Base-by-base conservation (phyloP, 2,113 vertebrate genomes). In the Bostrychus sinensis region DNA sequence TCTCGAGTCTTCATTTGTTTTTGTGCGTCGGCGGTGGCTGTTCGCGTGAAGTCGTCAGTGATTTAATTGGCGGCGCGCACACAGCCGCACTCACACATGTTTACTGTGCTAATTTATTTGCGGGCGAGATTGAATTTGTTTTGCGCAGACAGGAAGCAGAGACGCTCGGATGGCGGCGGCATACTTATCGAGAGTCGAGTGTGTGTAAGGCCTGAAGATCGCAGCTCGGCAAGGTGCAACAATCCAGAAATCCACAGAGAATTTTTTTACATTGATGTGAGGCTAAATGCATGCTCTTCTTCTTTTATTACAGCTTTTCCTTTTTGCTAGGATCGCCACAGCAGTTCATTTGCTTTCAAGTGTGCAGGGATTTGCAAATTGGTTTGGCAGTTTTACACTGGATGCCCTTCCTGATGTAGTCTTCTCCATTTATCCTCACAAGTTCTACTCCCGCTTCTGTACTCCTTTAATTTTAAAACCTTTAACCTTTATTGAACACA, bases 1-100 rank as follows among this genome's bases (percentile, higher is more conserved):
- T 78, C 60, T 61, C 1, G 70, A 62, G 67, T 90, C 69, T 78
- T 80, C 72, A 62, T 81, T 83, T 36, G 53, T 61, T 76, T 59
- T 50, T 38, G 7, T 37, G n/a, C 5, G 36, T 58, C 55, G 38
- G 4, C 22, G 45, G 16, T 43, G 16, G 46, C 38, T 58, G 66
- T 45, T 32, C 43, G 32, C 43, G 45, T 46, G 30, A 60, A 68
- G 58, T 57, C 67, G 58, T 69, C 30, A 22, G 3, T 80, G 28
- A 80, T 78, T 74, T 42, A 66, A 75, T 80, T 62, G 57, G 17
- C 17, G 62, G 56, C 51, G 46, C 55, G 11, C 45, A 56, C 53
- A 62, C 66, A 64, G 72, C 62, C 57, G 45, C 59, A 56, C 62
- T 58, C 65, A 39, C 60, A 55, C 39, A 56, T 66, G 66, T 77